phyloP scores from a whole-genome alignment of 2,797 vertebrate species.

The Ctenosaura bakeri region DNA sequence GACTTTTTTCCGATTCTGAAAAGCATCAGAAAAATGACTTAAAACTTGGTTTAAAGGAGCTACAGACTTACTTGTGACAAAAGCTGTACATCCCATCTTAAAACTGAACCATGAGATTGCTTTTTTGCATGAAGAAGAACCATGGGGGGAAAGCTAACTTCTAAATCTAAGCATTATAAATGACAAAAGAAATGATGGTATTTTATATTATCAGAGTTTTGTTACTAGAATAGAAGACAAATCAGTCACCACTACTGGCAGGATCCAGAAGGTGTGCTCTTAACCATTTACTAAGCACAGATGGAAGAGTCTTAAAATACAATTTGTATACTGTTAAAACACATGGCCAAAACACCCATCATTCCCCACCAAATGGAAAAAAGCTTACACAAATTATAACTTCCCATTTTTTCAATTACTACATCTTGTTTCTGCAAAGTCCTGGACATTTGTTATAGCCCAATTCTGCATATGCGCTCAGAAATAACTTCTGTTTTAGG shows the following conservation, averaged over 20 bases:
- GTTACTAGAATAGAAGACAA: background rate
- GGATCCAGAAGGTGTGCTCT: background rate
- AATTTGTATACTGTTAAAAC: too few relatives aligned
- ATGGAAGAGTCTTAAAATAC: background rate
- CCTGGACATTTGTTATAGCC: background rate
- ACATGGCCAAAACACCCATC: background rate
- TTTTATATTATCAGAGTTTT: background rate
- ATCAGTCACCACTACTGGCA: background rate
- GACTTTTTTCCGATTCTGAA: background rate
- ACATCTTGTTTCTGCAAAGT: background rate
- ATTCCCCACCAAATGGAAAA: background rate
- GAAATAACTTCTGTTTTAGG: background rate
- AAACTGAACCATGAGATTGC: background rate
- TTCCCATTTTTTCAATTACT: background rate
- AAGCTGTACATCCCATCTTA: background rate
- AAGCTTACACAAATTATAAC: too few relatives aligned
- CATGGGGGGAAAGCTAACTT: background rate
- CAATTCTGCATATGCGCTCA: background rate
- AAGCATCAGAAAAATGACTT: background rate
- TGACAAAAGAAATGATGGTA: background rate
- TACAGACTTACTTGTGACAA: background rate
- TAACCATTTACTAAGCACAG: background rate
- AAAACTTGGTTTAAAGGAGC: background rate
- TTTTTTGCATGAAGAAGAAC: background rate
- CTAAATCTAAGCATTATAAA: background rate